These are phyloP conservation scores for Sarcophilus harrisii DNA, from an alignment of 2,797 vertebrate species.

Conservation along the genomic window DNA sequence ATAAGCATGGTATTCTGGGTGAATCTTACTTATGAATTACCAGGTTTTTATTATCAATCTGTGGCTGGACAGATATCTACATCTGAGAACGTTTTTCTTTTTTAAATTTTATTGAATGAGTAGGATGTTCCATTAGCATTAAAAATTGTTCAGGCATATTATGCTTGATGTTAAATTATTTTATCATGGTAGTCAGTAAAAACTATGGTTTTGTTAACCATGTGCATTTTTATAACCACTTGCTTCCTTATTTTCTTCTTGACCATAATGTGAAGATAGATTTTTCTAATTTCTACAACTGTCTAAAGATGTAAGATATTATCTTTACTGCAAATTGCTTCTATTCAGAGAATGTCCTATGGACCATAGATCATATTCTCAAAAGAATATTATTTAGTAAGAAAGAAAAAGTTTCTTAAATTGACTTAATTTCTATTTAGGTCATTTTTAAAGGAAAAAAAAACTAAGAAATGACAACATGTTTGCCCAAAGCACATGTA, in stretches of 20 bases:
- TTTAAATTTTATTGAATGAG: conserved; percentile 42
- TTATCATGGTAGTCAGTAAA: conserved; percentile 69
- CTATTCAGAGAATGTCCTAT: neutral
- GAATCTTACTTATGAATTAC: conserved; percentile 40
- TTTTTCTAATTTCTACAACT: conserved; percentile 49
- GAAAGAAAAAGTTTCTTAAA: conserved; percentile 54
- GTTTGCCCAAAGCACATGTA: conserved; percentile 43
- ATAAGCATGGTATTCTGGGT: conserved; percentile 67
- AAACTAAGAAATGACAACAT: conserved; percentile 44
- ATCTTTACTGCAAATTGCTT: neutral
- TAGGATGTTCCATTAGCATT: conserved; percentile 48
- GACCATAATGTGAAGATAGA: neutral
- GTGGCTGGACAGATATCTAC: conserved; percentile 38
- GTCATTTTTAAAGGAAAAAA: conserved; percentile 11
- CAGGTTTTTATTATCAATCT: conserved; percentile 53
- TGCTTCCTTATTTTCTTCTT: conserved; percentile 41
- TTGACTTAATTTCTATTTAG: conserved; percentile 3
- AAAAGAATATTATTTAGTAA: conserved; percentile 15
- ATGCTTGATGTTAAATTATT: conserved; percentile 56
- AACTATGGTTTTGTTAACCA: conserved; percentile 61
- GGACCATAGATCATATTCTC: conserved; percentile 20
- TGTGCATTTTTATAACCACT: conserved; percentile 63
- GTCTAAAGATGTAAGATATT: conserved; percentile 41
- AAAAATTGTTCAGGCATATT: conserved; percentile 56
- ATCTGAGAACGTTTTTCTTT: conserved; percentile 43